phyloP scores from a whole-genome alignment of 2,797 vertebrate species.

The Avahi laniger region DNA sequence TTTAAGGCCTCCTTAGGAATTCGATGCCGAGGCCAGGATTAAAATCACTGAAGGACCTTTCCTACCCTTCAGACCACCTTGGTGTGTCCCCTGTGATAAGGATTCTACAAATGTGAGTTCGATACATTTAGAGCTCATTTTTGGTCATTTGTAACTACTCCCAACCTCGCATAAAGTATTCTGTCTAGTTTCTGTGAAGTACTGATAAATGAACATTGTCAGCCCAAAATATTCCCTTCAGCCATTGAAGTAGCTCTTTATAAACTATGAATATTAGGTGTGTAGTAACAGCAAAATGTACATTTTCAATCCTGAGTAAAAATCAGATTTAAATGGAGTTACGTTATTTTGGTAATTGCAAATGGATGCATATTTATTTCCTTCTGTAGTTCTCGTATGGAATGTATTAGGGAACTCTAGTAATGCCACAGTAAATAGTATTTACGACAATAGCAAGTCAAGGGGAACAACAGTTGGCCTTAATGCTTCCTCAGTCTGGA shows the following conservation, averaged over 20 bases:
- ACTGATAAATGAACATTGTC: background rate
- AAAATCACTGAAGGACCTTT: conserved; percentile 3
- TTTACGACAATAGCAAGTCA: background rate
- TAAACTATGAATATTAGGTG: background rate
- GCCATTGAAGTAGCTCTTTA: background rate
- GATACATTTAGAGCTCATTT: background rate
- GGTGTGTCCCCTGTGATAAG: background rate
- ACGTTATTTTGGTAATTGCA: background rate
- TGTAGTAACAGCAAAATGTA: background rate
- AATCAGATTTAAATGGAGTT: background rate
- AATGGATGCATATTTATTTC: background rate
- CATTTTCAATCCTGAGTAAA: background rate
- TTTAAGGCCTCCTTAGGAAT: background rate
- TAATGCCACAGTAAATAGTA: background rate
- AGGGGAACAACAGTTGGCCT: background rate
- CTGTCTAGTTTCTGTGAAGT: background rate
- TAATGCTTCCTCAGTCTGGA: background rate
- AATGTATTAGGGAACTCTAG: background rate
- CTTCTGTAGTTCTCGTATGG: background rate
- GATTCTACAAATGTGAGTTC: background rate
- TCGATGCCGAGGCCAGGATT: conserved; percentile 21
- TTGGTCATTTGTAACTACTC: background rate
- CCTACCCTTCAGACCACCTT: background rate
- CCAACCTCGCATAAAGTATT: background rate
- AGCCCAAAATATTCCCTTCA: background rate